Percentiles rank a stretch among this genome's conserved stretches.
These are phyloP conservation scores for Onchidella celtica DNA, from an alignment of 2,888 invertebrate species.

Conservation along the genomic window DNA sequence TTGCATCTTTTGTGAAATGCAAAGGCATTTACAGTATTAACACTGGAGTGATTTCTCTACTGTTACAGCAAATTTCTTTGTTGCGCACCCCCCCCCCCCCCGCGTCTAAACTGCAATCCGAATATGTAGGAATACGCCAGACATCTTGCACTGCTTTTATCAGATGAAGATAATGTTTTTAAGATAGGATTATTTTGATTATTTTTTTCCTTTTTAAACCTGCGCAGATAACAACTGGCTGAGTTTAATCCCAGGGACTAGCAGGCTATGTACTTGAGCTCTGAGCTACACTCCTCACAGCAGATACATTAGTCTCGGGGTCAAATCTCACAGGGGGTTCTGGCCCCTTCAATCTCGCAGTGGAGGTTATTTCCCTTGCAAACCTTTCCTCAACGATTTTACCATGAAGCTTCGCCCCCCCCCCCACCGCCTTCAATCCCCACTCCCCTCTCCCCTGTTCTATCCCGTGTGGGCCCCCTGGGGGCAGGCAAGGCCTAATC, in stretches of 20 bases:
- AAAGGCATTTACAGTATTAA: too few species aligned
- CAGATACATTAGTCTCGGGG: slow-evolving; percentile 26
- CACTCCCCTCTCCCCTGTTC: slow-evolving; percentile 26
- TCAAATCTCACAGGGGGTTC: slow-evolving; percentile 52
- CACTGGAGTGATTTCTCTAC: too few species aligned
- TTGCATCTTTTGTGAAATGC: too few species aligned
- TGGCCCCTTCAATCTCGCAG: slow-evolving; percentile 34
- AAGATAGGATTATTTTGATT: too few species aligned
- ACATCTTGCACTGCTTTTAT: too few species aligned
- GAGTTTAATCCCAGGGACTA: neutral
- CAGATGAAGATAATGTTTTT: too few species aligned
- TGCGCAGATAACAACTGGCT: neutral
- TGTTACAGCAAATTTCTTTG: too few species aligned
- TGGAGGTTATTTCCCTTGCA: neutral
- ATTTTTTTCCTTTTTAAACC: neutral
- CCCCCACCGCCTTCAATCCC: slow-evolving; percentile 24
- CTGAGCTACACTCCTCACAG: neutral
- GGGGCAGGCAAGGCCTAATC: slow-evolving; percentile 24
- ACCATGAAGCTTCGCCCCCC: slow-evolving; percentile 1
- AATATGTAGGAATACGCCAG: too few species aligned
- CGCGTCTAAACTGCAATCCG: too few species aligned
- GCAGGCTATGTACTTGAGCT: slow-evolving; percentile 2
- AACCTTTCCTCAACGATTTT: neutral
- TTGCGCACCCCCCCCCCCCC: too few species aligned
- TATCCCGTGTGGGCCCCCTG: slow-evolving; percentile 36